These are phyloP conservation scores for Drosophila picticornis DNA, from an alignment of 2,888 invertebrate genomes.

Conservation along the genomic window DNA sequence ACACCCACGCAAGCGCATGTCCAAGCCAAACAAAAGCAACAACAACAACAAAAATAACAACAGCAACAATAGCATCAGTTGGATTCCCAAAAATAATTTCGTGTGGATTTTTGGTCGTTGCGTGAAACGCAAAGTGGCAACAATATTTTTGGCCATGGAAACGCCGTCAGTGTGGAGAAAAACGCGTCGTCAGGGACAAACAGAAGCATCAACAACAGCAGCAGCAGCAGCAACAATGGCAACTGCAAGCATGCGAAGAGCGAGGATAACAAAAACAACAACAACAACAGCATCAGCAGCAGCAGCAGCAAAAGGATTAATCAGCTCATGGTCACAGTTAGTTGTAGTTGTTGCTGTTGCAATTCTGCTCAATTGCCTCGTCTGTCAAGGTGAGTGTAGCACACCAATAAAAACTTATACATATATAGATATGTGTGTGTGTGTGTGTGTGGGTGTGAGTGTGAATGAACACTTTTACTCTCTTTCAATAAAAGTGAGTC, in stretches of 20 bases:
- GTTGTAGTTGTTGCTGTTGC: constrained; percentile 68
- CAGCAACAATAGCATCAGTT: constrained; percentile 17
- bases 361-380: constrained; percentile 70
- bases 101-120: constrained; percentile 40
- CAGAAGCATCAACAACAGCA: constrained; percentile 49
- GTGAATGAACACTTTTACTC: constrained; percentile 22
- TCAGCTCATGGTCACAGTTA: constrained; percentile 62
- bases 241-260: constrained; percentile 28
- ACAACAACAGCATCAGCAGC: constrained; percentile 40
- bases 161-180: constrained; percentile 54
- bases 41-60: constrained; percentile 11
- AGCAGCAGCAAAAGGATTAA: constrained; percentile 60
- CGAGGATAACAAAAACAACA: constrained; percentile 37
- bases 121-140: constrained; percentile 44
- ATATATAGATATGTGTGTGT: background rate
- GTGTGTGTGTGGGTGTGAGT: background rate
- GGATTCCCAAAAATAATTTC: constrained; percentile 11
- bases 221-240: constrained; percentile 32
- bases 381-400: constrained; percentile 80
- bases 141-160: constrained; percentile 45
- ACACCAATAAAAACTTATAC: background rate
- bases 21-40: constrained; percentile 10
- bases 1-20: constrained; percentile 48
- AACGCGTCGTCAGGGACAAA: constrained; percentile 82
- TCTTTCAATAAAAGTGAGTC: constrained; percentile 5